Evolutionary conservation across 1,140 invertebrate genomes (phyloP), one percentile per base, ranked within the genome.

Genomic region (Lasioglossum albipes): DNA sequence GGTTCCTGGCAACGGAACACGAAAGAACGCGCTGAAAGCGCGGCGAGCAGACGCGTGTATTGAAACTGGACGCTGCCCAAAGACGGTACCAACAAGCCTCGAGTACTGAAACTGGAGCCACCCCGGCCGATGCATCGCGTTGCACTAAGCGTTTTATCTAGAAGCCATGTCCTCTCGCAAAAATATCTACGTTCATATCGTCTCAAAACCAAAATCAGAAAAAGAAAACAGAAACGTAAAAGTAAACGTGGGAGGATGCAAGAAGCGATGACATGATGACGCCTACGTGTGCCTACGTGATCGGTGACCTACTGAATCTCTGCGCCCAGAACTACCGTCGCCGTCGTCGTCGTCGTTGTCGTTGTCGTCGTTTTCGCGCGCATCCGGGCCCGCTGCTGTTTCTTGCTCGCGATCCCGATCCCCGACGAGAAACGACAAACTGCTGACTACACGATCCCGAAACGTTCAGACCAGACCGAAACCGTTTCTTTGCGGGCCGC

Each of bases 241-340:
- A 9, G 42, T 45, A 22, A 65, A 81, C 68, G 72, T 83, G 78
- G 80, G 49, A 76, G 57, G 76, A 81, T 85, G 84, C 85, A 77
- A 86, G 79, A 87, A 87, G 81, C 84, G 75, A 88, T 87, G 81
- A 86, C 81, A 85, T 36, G 76, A 87, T 87, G 79, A 85, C 84
- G 85, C 79, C 80, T 88, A 86, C 79, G 62, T 75, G 84, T 86
- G 84, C 83, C 84, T 86, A 86, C 79, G 71, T 86, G 84, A 72
- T 71, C 83, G 84, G 75, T 75, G 75, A 83, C 72, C 74, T 76
- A 76, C 84, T 81, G 72, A 86, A 83, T 78, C 74, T 80, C 72
- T 69, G 77, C 77, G 77, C 77, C 49, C 36, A 54, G 57, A 65
- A 79, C 77, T 79, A 79, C 49, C 36, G 7, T 31, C 36, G 45